These are phyloP conservation scores for Colaptes auratus DNA, from an alignment of 2,113 vertebrate genomes.

Conservation along the genomic window DNA sequence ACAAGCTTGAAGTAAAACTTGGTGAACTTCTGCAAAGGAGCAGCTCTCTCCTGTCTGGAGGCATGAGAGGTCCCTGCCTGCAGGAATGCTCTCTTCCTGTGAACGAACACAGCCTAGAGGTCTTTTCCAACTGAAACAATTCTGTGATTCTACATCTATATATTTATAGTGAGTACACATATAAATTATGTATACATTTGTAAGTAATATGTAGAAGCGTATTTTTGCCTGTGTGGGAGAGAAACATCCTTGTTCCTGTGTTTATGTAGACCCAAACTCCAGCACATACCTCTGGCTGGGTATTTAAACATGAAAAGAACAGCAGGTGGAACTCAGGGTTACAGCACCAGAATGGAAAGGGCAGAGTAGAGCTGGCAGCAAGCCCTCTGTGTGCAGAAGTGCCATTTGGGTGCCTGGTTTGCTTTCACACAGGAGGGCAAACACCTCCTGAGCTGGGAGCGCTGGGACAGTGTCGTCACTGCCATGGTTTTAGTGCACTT, in stretches of 20 bases:
- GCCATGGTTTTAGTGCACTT: fast-evolving
- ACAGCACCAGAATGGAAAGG: background rate
- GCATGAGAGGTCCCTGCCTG: background rate
- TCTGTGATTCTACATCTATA: background rate
- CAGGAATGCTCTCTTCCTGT: background rate
- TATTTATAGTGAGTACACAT: background rate
- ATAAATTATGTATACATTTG: background rate
- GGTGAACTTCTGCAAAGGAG: background rate
- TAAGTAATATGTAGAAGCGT: slow-evolving; percentile 6
- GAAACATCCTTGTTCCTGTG: background rate
- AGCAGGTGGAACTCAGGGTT: background rate
- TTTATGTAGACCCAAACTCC: background rate
- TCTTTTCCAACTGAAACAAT: too few species aligned
- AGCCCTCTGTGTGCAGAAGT: background rate
- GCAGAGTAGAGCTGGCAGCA: background rate
- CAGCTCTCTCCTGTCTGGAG: fast-evolving
- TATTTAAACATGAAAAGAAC: background rate
- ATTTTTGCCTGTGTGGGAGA: background rate
- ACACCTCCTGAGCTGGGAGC: background rate
- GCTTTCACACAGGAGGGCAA: background rate
- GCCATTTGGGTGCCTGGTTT: background rate
- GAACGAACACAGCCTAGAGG: background rate
- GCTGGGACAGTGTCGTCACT: fast-evolving
- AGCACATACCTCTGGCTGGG: background rate
- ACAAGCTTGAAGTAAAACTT: background rate